A percentile compares a stretch with the other conserved stretches of the same genome.
These are phyloP conservation scores for Ormyrus labotus DNA, from an alignment of 2,888 invertebrate species.

Conservation along the genomic window DNA sequence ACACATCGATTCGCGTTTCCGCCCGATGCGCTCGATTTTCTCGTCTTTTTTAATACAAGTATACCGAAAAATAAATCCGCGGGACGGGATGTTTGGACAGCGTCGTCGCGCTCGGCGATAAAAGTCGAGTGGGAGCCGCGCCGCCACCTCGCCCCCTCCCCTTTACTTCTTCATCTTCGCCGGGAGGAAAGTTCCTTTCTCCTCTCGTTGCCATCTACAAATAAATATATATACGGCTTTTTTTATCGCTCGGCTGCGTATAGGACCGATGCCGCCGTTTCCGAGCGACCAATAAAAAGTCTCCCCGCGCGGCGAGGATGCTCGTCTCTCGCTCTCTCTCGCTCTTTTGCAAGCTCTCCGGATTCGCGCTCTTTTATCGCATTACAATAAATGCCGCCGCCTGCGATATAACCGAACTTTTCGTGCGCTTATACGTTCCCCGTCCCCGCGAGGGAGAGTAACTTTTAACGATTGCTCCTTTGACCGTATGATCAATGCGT, in stretches of 20 bases:
- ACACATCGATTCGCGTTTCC: not conserved
- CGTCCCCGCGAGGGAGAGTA: too few relatives aligned
- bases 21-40: not conserved
- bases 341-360: not conserved
- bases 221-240: not conserved
- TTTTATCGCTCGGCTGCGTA: not conserved
- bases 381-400: conserved; percentile 25
- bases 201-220: not conserved
- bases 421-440: not conserved
- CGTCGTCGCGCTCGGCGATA: not conserved
- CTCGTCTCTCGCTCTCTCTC: not conserved
- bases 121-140: conserved; percentile 22
- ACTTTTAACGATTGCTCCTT: too few relatives aligned
- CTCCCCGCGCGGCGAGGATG: too few relatives aligned
- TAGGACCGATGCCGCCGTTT: not conserved
- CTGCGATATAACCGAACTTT: not conserved
- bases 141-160: not conserved
- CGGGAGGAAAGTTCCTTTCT: not conserved
- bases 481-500: too few relatives aligned
- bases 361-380: conserved; percentile 21
- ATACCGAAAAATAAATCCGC: conserved; percentile 8
- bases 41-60: not conserved
- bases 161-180: conserved; percentile 7
- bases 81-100: conserved; percentile 17
- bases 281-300: conserved; percentile 8